These are phyloP conservation scores for Polietes domitor DNA, from an alignment of 2,888 invertebrate species.

Conservation along the genomic window DNA sequence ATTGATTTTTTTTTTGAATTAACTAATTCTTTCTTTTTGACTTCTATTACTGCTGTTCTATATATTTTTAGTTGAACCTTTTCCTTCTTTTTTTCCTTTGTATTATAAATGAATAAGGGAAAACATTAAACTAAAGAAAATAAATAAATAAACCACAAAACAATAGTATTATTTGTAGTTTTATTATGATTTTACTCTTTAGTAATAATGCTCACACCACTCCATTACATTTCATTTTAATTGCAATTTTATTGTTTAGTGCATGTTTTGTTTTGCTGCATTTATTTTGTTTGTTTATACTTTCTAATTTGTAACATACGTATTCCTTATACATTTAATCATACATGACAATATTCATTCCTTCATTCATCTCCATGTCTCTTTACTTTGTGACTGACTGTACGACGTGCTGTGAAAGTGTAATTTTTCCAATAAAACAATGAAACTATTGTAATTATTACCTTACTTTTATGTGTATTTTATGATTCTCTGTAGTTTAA, in stretches of 20 bases:
- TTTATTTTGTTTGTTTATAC: slow-evolving; percentile 2
- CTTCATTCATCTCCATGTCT: slow-evolving; percentile 17
- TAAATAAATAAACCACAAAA: slow-evolving; percentile 52
- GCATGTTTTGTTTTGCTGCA: slow-evolving; percentile 14
- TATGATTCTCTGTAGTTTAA: not conserved
- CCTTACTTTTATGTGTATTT: not conserved
- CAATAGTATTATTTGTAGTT: slow-evolving; percentile 46
- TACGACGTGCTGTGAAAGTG: slow-evolving; percentile 49
- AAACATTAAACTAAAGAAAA: slow-evolving; percentile 30
- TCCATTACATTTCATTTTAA: slow-evolving; percentile 17
- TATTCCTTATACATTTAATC: slow-evolving; percentile 16
- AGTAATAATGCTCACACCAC: not conserved
- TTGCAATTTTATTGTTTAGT: not conserved
- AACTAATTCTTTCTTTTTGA: not conserved
- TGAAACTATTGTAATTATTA: slow-evolving; percentile 12
- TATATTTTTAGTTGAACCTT: not conserved
- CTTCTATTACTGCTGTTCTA: not conserved
- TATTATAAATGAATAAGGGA: slow-evolving; percentile 27
- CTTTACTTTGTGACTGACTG: slow-evolving; percentile 34
- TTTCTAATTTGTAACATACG: not conserved
- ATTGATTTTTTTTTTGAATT: slow-evolving; percentile 21
- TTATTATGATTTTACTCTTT: slow-evolving; percentile 31
- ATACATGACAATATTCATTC: not conserved
- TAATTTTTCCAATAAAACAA: slow-evolving; percentile 47
- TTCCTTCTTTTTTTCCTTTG: slow-evolving; percentile 31